Conservation (phyloP, 1,140 invertebrate species). For the Drosophila erecta region DNA sequence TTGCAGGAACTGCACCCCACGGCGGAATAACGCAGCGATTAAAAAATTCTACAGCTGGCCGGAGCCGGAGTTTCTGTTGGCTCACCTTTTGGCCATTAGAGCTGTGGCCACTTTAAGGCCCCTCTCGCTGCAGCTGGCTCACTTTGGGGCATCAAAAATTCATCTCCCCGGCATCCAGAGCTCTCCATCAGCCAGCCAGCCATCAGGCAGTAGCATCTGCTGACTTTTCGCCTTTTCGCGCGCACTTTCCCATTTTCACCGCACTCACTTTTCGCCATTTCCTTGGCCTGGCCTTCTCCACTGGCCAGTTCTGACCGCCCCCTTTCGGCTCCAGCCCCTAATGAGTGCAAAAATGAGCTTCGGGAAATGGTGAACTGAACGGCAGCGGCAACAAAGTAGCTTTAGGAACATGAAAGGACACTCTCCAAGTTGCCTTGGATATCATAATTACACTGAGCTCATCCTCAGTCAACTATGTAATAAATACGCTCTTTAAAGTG, state of each 20-base stretch:
- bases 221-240: conserved; percentile 19
- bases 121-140: conserved; percentile 43
- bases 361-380: conserved; percentile 34
- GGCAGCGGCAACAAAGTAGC: conserved; percentile 6
- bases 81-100: conserved; percentile 41
- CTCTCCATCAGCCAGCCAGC: conserved; percentile 23
- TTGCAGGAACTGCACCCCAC: conserved; percentile 8
- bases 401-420: conserved; percentile 5
- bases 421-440: conserved; percentile 5
- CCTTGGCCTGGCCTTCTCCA: conserved; percentile 27
- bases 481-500: neutral
- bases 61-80: neutral
- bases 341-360: conserved; percentile 76
- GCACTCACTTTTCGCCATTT: too few relatives aligned
- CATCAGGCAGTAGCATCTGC: conserved; percentile 32
- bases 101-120: conserved; percentile 44
- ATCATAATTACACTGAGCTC: conserved; percentile 27
- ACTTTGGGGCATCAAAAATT: conserved; percentile 59
- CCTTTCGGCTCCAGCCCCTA: conserved; percentile 58
- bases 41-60: conserved; percentile 21
- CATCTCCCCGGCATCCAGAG: conserved; percentile 12
- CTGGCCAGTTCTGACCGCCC: conserved; percentile 16
- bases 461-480: conserved; percentile 5
- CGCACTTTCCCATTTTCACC: too few relatives aligned
- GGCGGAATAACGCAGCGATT: conserved; percentile 32